phyloP scores from a whole-genome alignment of 2,888 invertebrate genomes.

The Ormyrus rosae region DNA sequence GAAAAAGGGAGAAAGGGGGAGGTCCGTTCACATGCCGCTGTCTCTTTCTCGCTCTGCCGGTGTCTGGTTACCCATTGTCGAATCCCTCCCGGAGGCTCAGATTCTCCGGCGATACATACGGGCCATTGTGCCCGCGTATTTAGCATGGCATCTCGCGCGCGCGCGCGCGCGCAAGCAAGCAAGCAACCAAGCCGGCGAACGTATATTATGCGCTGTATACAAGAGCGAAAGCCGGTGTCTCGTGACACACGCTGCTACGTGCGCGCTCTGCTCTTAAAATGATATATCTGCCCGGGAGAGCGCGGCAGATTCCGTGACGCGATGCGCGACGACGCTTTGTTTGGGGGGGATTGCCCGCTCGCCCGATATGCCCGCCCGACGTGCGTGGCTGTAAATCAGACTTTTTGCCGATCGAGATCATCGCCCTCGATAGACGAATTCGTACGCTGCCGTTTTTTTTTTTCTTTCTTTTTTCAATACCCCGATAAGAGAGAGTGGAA shows the following conservation, averaged over 20 bases:
- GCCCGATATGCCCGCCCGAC: not conserved
- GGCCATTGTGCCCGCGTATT: conserved; percentile 71
- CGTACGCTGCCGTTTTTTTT: no score
- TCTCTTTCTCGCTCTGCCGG: conserved; percentile 63
- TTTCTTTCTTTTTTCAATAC: no score
- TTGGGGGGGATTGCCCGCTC: not conserved
- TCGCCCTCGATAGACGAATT: not conserved
- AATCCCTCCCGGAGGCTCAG: conserved; percentile 67
- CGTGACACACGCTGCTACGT: conserved; percentile 69
- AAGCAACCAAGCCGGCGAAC: not conserved
- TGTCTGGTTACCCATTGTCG: conserved; percentile 76
- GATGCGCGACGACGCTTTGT: no score
- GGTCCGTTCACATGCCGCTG: conserved; percentile 68
- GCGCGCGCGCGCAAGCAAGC: no score
- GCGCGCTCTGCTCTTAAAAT: conserved; percentile 73
- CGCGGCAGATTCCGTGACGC: no score
- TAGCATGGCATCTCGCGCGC: conserved; percentile 67
- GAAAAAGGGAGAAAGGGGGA: conserved; percentile 57
- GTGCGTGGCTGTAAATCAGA: conserved; percentile 8
- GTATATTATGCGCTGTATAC: conserved; percentile 6
- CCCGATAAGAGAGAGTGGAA: no score
- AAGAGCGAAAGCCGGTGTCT: conserved; percentile 63
- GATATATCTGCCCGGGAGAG: conserved; percentile 62
- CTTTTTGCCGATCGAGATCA: not conserved
- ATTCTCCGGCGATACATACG: conserved; percentile 70